Evolutionary conservation across 2,888 invertebrate genomes (phyloP).

Genomic region (Lasius fuliginosus): DNA sequence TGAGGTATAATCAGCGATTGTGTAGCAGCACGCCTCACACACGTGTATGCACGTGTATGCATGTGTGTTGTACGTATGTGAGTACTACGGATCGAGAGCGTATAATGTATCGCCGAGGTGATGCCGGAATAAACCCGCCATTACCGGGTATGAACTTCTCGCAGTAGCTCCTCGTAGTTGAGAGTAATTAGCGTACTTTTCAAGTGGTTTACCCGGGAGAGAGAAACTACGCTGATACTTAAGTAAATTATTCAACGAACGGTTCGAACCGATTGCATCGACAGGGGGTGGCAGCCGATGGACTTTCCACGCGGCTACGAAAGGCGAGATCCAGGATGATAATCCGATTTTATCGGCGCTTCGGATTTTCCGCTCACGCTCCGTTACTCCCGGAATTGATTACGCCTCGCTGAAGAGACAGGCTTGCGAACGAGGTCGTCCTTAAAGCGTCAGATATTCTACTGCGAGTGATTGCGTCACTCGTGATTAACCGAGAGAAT

Average conservation of each 20-base stretch:
- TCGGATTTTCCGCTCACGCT: slow-evolving; percentile 44
- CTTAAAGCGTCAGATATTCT: slow-evolving; percentile 15
- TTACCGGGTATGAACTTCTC: slow-evolving; percentile 51
- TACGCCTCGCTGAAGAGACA: slow-evolving; percentile 17
- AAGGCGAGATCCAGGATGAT: slow-evolving; percentile 27
- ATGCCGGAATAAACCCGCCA: slow-evolving; percentile 62
- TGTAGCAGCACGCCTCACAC: not conserved
- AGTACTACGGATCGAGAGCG: slow-evolving; percentile 58
- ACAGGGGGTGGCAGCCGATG: slow-evolving; percentile 12
- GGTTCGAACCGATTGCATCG: slow-evolving; percentile 57
- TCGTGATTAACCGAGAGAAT: slow-evolving; percentile 3
- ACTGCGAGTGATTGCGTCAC: not conserved
- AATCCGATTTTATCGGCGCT: slow-evolving; percentile 48
- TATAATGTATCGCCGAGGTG: slow-evolving; percentile 61
- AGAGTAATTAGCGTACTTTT: slow-evolving; percentile 57
- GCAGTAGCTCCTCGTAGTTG: slow-evolving; percentile 35
- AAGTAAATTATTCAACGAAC: slow-evolving; percentile 66
- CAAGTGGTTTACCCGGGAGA: not conserved
- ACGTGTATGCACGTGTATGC: not conserved
- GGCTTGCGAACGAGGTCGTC: not conserved
- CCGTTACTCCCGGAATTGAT: slow-evolving; percentile 33
- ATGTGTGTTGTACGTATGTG: not conserved
- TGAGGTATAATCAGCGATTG: slow-evolving; percentile 67
- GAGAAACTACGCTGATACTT: slow-evolving; percentile 20
- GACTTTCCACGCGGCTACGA: slow-evolving; percentile 14